Evolutionary conservation across 2,888 invertebrate species (phyloP), one percentile per base, ranked within the genome.

Genomic region (Frankliniella fusca): DNA sequence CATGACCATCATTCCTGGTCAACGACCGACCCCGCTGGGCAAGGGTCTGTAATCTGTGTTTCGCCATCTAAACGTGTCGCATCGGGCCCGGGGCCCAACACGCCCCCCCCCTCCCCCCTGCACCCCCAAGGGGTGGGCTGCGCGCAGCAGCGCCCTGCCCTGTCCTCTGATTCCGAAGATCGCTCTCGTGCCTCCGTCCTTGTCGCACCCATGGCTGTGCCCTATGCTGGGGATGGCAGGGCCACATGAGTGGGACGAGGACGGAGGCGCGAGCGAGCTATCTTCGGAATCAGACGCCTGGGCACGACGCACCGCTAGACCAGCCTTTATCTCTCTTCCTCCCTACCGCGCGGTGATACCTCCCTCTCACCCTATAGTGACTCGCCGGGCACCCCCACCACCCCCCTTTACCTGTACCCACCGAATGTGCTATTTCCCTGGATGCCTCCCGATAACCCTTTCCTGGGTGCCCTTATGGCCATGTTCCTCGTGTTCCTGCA

Each of bases 381-480:
- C 54, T 20, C 54, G 54, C 54, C 54, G 5, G 10, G 54, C 54
- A 15, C 54, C 70, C 70, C 70, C 23, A 9, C 23, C 15, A 8
- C 70, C 11, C 70, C 70, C 12, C 70, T 20, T 38, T 38, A 38
- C 38, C 38, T 61, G 61, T 18, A 61, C n/a, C n/a, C 61, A n/a
- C 61, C 27, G 70, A 76, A 76, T 76, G 70, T 76, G 70, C 70
- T 27, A 76, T 76, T 76, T 27, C 70, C 70, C 70, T 76, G 70
- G 70, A 23, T 23, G 70, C 70, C 70, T 11, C 70, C 27, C 70
- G n/a, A 23, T 23, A 23, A 76, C n/a, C 70, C 70, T 23, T 76
- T 76, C 27, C 70, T 27, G 23, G 70, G 70, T 11, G 23, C 11
- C 27, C 23, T 23, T 23, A 76, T 76, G 70, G 70, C 70, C 11